A percentile compares a stretch with the other conserved stretches of the same genome.
Conservation (phyloP, 2,113 vertebrate genomes). For the Antechinus flavipes region DNA sequence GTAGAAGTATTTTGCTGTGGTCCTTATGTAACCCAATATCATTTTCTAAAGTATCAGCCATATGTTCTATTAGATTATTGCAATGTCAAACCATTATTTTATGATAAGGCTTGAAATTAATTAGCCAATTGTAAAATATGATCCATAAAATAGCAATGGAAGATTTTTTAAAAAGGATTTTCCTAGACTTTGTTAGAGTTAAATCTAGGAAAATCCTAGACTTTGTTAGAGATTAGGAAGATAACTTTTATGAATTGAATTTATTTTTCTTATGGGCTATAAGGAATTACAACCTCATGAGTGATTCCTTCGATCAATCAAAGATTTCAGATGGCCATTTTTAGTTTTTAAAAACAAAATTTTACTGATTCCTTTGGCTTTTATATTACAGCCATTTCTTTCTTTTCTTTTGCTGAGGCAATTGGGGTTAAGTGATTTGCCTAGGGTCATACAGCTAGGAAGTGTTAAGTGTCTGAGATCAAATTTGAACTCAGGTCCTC, state of each 20-base stretch:
- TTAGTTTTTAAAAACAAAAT: not conserved
- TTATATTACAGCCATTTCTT: not conserved
- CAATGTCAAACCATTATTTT: slow-evolving; percentile 37
- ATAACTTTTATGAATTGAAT: not conserved
- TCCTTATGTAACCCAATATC: slow-evolving; percentile 16
- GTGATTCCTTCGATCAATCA: slow-evolving; percentile 21
- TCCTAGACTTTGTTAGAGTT: slow-evolving; percentile 5
- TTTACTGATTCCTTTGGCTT: not conserved
- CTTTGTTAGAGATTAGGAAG: slow-evolving; percentile 3
- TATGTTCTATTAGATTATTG: slow-evolving; percentile 23
- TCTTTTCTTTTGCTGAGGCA: too few relatives aligned
- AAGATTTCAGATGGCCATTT: slow-evolving; percentile 36
- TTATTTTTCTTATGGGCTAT: slow-evolving; percentile 22
- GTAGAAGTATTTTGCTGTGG: slow-evolving; percentile 17
- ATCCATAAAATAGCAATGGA: not conserved
- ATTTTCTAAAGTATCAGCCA: slow-evolving; percentile 43
- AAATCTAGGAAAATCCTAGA: too few relatives aligned
- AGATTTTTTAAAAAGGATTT: slow-evolving; percentile 5
- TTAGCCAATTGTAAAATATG: slow-evolving; percentile 28
- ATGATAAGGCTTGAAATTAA: slow-evolving; percentile 11
- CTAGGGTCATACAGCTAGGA: too few relatives aligned
- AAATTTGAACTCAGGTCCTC: too few relatives aligned
- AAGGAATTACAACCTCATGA: slow-evolving; percentile 31
- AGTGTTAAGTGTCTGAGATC: too few relatives aligned
- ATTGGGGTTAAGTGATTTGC: too few relatives aligned